These are phyloP conservation scores for Macrosteles quadrilineatus DNA, from an alignment of 1,140 invertebrate genomes.

Conservation along the genomic window DNA sequence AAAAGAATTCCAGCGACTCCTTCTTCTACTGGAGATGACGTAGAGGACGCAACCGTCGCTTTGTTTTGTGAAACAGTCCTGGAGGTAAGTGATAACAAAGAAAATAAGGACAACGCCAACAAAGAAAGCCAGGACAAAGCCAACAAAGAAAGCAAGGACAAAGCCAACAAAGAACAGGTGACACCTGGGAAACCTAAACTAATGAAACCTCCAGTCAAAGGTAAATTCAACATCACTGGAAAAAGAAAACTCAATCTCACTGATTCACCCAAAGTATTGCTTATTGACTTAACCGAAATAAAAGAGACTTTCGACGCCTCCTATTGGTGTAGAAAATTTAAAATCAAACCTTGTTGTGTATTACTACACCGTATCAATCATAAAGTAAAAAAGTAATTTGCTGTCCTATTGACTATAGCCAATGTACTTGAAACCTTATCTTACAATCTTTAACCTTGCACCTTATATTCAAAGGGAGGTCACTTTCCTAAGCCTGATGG, in stretches of 20 bases:
- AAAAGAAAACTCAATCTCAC: too few relatives aligned
- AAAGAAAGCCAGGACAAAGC: neutral
- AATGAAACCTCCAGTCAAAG: too few relatives aligned
- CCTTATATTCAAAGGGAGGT: too few relatives aligned
- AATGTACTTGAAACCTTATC: too few relatives aligned
- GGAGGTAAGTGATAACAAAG: neutral
- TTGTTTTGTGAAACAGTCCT: neutral
- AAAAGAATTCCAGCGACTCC: too few relatives aligned
- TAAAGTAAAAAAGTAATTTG: too few relatives aligned
- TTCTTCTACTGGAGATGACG: neutral
- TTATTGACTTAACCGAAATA: neutral
- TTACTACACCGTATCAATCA: neutral
- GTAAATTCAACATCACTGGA: too few relatives aligned
- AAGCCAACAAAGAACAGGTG: neutral
- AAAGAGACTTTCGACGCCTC: neutral
- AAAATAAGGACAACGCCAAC: neutral
- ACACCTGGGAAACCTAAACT: too few relatives aligned
- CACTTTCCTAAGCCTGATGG: too few relatives aligned
- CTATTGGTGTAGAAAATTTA: neutral
- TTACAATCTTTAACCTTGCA: too few relatives aligned
- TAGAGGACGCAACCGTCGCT: neutral
- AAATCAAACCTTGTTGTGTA: constrained; percentile 3
- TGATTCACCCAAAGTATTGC: too few relatives aligned
- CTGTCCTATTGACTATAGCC: too few relatives aligned
- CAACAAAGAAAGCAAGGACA: constrained; percentile 11